Base-by-base conservation (phyloP, 2,113 vertebrate species). In the Cyanoderma ruficeps region DNA sequence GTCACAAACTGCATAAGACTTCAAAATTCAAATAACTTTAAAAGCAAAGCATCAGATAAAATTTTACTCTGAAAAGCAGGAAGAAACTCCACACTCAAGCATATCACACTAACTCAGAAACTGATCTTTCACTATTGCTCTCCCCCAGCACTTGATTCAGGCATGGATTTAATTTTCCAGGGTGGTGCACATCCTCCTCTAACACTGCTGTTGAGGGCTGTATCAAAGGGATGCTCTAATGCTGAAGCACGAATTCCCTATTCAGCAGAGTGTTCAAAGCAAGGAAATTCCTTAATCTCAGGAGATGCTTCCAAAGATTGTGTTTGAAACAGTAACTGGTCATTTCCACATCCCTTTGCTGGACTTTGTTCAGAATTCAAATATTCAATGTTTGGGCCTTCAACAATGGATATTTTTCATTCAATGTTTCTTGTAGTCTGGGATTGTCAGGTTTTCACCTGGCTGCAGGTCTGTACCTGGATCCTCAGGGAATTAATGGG, bases 291-390 rank as follows among this genome's bases (percentile, higher is more conserved):
- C 30, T 68, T 70, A 7, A 59, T 21, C 33, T 67, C 41, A 44
- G 42, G 22, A 68, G 28, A 39, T 0, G 0, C 18, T 42, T 80
- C 50, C 1, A 0, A 49, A 83, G 13, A 5, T 8, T n/a, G 13
- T 17, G 46, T 46, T 72, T 71, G 24, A 87, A 56, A 35, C 10
- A 23, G 10, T 39, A 67, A 28, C 24, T 23, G 11, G 16, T 44
- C 4, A 7, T 74, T 79, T 71, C n/a, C 28, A 63, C 9, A 44
- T 41, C 19, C 16, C 6, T 37, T 60, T 82, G 30, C 27, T 64
- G 37, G 37, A 17, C 20, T 65, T 83, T 25, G 11, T 39, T 83
- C 39, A 41, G 49, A 65, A 42, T 60, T 69, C 25, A 46, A 22
- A 72, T 41, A 35, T 42, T 68, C 25, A 25, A 0, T 0, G 0